Evolutionary conservation across 2,797 vertebrate species (phyloP).

Genomic region (Lindbergichthys nudifrons): DNA sequence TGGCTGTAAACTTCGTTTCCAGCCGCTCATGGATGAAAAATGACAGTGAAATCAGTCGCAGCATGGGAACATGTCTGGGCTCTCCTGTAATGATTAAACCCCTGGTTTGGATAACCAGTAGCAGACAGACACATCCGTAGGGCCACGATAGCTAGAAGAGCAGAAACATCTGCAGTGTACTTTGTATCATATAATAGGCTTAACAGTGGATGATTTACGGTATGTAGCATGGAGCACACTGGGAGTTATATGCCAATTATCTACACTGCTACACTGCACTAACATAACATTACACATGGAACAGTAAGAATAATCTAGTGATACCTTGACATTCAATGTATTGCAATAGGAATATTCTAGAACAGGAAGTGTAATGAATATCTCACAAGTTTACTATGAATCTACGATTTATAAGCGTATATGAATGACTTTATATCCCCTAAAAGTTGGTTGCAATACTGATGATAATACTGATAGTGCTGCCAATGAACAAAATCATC

Average conservation of each 20-base stretch:
- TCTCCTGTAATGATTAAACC: constrained; percentile 77
- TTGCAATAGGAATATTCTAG: neutral
- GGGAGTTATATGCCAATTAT: constrained; percentile 42
- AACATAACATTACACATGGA: constrained; percentile 29
- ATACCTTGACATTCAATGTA: constrained; percentile 1
- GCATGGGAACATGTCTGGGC: constrained; percentile 71
- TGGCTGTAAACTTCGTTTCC: constrained; percentile 70
- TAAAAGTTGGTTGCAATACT: no score
- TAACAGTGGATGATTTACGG: constrained; percentile 43
- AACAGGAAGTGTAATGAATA: constrained; percentile 1
- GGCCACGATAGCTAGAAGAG: constrained; percentile 53
- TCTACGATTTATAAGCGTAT: no score
- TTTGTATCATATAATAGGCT: constrained; percentile 40
- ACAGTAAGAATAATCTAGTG: constrained; percentile 11
- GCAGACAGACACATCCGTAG: constrained; percentile 52
- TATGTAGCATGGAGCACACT: constrained; percentile 10
- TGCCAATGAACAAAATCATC: no score
- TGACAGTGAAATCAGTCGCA: constrained; percentile 69
- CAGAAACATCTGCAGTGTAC: constrained; percentile 58
- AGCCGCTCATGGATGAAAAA: constrained; percentile 77
- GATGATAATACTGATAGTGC: no score
- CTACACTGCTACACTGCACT: constrained; percentile 35
- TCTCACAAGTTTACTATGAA: neutral
- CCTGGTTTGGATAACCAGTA: constrained; percentile 67
- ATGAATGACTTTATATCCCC: no score